Conservation (phyloP, 2,113 vertebrate genomes). For the Neotragus pygmaeus region DNA sequence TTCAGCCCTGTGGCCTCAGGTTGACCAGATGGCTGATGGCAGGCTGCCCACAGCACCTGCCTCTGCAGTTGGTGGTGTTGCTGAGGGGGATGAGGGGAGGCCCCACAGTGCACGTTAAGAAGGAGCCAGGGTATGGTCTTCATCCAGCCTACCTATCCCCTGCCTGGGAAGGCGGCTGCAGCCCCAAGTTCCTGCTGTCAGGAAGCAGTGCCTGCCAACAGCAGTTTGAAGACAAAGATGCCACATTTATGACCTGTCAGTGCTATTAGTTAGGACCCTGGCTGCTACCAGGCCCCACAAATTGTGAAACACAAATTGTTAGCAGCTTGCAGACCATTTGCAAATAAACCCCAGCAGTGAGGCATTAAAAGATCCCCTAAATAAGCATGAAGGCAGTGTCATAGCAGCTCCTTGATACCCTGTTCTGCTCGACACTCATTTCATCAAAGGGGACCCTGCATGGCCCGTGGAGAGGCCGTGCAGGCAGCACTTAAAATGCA, state of each 20-base stretch:
- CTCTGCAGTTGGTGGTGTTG: rapidly evolving
- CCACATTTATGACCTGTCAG: rapidly evolving
- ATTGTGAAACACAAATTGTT: neutral
- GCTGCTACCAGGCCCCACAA: neutral
- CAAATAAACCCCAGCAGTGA: neutral
- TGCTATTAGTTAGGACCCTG: neutral
- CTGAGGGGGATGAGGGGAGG: rapidly evolving
- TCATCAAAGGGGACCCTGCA: neutral
- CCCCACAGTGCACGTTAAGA: rapidly evolving
- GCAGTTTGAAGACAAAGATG: neutral
- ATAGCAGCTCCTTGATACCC: neutral
- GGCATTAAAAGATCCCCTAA: neutral
- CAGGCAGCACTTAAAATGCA: slow-evolving; percentile 55
- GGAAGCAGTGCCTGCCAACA: neutral
- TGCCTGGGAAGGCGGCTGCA: neutral
- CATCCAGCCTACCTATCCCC: too few relatives aligned
- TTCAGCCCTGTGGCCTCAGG: neutral
- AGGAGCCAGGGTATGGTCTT: rapidly evolving
- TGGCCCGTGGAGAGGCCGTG: neutral
- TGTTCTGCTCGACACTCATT: neutral
- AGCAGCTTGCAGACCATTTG: neutral
- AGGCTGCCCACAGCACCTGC: too few relatives aligned
- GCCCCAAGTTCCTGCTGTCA: rapidly evolving
- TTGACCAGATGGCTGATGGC: neutral
- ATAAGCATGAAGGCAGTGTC: neutral